Conservation (phyloP, 2,797 vertebrate species). For the Pantherophis alleghaniensis region DNA sequence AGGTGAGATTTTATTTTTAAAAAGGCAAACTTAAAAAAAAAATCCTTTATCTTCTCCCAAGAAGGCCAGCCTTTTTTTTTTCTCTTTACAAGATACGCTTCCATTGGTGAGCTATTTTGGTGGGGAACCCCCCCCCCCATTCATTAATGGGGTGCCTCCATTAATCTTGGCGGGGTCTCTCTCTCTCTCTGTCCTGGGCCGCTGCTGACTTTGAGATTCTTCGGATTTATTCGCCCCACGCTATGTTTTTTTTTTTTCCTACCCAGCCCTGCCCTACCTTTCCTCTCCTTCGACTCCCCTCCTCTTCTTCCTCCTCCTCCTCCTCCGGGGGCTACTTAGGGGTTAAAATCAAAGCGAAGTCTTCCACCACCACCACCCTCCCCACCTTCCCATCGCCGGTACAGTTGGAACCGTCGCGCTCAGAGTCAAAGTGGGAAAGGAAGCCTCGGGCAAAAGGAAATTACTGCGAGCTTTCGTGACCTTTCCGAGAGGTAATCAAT, state of each 20-base stretch:
- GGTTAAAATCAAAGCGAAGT: conserved; percentile 90
- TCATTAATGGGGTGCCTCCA: neutral
- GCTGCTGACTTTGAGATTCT: conserved; percentile 64
- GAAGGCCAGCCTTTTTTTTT: neutral
- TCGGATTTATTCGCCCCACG: conserved; percentile 49
- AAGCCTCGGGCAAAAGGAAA: conserved; percentile 96
- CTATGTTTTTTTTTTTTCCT: conserved; percentile 20
- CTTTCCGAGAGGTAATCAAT: conserved; percentile 99
- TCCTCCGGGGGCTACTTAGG: conserved; percentile 74
- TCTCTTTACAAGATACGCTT: conserved; percentile 55
- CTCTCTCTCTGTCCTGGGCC: conserved; percentile 46
- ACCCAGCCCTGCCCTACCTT: conserved; percentile 56
- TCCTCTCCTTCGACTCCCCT: neutral
- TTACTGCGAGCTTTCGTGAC: conserved; percentile 95
- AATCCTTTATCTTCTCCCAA: neutral
- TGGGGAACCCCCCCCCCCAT: neutral
- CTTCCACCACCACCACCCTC: conserved; percentile 65
- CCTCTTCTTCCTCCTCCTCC: neutral
- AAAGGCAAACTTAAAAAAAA: neutral
- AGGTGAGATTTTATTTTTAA: neutral
- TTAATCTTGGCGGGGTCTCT: conserved; percentile 44
- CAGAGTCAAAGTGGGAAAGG: conserved; percentile 92
- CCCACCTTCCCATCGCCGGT: conserved; percentile 21
- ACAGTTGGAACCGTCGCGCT: conserved; percentile 82
- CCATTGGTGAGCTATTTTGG: conserved; percentile 37